Evolutionary conservation across 64 coral and sea anemone species (phyloP).

Genomic region (Pocillopora damicornis): DNA sequence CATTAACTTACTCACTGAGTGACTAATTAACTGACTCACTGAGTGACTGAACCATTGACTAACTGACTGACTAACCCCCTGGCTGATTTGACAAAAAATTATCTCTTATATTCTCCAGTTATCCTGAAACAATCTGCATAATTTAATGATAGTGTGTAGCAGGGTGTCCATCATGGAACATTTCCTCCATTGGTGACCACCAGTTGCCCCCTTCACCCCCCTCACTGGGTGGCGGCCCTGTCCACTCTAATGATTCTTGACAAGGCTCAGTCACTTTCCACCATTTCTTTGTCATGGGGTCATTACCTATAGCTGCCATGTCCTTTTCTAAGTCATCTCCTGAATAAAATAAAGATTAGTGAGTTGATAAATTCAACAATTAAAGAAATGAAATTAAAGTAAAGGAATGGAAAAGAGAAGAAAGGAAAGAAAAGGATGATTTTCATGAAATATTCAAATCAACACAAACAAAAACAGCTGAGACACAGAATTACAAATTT

Average conservation of each 20-base stretch:
- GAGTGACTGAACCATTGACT: no score
- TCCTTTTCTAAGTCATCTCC: slow-evolving; percentile 75
- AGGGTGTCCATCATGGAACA: slow-evolving; percentile 86
- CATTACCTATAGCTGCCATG: slow-evolving; percentile 80
- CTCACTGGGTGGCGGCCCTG: slow-evolving; percentile 78
- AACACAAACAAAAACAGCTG: no score
- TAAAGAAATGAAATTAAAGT: no score
- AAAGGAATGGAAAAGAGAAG: no score
- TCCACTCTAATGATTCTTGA: slow-evolving; percentile 86
- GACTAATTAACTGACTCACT: no score
- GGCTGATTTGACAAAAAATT: no score
- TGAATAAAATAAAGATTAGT: background rate
- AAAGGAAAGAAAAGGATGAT: no score
- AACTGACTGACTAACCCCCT: no score
- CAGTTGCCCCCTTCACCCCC: slow-evolving; percentile 79
- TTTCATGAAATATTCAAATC: no score
- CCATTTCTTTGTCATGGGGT: slow-evolving; percentile 68
- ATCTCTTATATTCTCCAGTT: no score
- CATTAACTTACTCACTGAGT: no score
- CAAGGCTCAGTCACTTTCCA: slow-evolving; percentile 86
- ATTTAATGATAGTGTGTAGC: slow-evolving; percentile 54
- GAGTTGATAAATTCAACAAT: background rate
- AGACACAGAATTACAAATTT: no score
- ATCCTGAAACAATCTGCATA: background rate
- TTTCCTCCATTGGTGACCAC: slow-evolving; percentile 87